These are phyloP conservation scores for Incurvaria masculella DNA, from an alignment of 2,888 invertebrate genomes.

Conservation along the genomic window DNA sequence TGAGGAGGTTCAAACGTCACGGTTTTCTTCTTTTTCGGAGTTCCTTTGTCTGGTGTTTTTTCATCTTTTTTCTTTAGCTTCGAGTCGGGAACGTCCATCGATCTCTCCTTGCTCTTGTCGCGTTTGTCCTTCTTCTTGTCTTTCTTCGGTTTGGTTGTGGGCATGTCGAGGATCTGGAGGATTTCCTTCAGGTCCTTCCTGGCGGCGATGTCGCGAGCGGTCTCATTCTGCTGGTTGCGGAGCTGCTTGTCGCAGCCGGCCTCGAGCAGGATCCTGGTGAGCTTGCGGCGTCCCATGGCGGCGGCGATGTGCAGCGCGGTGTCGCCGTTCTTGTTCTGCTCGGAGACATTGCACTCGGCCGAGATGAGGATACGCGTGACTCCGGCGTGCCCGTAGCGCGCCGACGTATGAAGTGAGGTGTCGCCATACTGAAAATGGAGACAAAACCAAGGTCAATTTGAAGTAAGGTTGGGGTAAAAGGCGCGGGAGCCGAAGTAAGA, in stretches of 20 bases:
- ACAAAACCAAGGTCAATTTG: too few relatives aligned
- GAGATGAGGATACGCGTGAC: constrained; percentile 92
- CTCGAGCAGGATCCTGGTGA: constrained; percentile 86
- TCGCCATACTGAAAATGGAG: constrained; percentile 86
- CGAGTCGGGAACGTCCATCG: constrained; percentile 51
- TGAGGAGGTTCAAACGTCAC: constrained; percentile 56
- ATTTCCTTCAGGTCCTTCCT: constrained; percentile 86
- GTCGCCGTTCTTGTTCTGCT: constrained; percentile 95
- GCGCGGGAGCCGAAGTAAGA: too few relatives aligned
- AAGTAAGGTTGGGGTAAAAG: too few relatives aligned
- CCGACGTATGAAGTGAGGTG: constrained; percentile 91
- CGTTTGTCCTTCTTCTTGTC: constrained; percentile 35
- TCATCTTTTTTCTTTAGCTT: constrained; percentile 41
- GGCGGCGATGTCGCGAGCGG: constrained; percentile 83
- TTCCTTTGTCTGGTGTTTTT: constrained; percentile 20
- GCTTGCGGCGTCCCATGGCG: constrained; percentile 89
- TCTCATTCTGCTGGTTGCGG: constrained; percentile 85
- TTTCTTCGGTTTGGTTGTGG: constrained; percentile 38
- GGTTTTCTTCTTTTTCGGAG: constrained; percentile 44
- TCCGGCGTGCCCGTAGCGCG: constrained; percentile 94
- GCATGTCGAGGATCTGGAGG: constrained; percentile 68
- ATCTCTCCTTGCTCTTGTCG: constrained; percentile 52
- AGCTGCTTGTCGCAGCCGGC: constrained; percentile 68
- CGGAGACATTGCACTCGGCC: constrained; percentile 80
- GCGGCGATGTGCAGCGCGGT: constrained; percentile 92